Conservation (phyloP, 2,888 invertebrate genomes). For the Dyspetes luteomarginatus region DNA sequence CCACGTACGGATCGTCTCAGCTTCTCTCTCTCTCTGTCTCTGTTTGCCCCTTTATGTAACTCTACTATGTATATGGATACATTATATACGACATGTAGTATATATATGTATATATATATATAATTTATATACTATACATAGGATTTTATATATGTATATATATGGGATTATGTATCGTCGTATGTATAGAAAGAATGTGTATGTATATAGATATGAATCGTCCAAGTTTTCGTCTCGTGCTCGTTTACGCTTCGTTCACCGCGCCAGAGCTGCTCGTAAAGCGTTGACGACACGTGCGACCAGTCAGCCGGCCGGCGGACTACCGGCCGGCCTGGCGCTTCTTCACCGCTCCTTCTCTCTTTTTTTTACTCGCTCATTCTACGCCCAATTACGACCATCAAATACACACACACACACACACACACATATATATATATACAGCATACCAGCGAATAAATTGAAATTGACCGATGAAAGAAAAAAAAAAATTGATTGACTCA, state of each 20-base stretch:
- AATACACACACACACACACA: background rate
- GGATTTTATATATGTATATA: background rate
- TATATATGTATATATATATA: background rate
- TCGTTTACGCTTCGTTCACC: conserved; percentile 59
- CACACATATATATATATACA: background rate
- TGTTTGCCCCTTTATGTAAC: conserved; percentile 52
- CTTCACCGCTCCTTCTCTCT: conserved; percentile 38
- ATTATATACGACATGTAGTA: background rate
- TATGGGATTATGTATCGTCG: conserved; percentile 18
- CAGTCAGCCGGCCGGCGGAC: conserved; percentile 63
- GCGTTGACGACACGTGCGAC: conserved; percentile 61
- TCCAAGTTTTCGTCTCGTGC: conserved; percentile 61
- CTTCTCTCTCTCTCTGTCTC: conserved; percentile 29
- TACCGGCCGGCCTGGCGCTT: conserved; percentile 63
- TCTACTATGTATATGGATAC: conserved; percentile 26
- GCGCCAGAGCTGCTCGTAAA: conserved; percentile 55
- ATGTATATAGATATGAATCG: conserved; percentile 51
- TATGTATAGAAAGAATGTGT: conserved; percentile 37
- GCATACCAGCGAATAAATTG: background rate
- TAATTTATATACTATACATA: conserved; percentile 7
- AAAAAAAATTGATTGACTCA: background rate
- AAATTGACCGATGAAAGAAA: background rate
- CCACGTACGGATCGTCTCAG: conserved; percentile 74
- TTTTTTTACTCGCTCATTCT: background rate
- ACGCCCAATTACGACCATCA: conserved; percentile 17